These are phyloP conservation scores for Archips xylosteana DNA, from an alignment of 2,888 invertebrate species.

Conservation along the genomic window DNA sequence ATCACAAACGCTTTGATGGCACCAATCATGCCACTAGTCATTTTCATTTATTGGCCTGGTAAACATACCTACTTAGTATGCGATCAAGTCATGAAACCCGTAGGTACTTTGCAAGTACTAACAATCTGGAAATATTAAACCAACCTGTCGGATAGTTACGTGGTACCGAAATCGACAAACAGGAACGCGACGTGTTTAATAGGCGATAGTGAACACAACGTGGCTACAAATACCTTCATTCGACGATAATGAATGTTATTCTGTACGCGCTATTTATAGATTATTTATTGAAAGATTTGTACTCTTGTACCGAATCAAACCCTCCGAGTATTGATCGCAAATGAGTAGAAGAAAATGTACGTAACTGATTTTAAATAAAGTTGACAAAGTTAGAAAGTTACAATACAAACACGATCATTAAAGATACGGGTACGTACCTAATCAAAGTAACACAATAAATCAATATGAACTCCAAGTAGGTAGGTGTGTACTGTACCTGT, in stretches of 20 bases:
- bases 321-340: neutral
- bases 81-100: conserved; percentile 5
- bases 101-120: conserved; percentile 12
- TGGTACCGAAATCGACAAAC: conserved; percentile 4
- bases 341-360: conserved; percentile 7
- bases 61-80: neutral
- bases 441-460: neutral
- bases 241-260: conserved; percentile 58
- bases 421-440: neutral
- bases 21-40: conserved; percentile 23
- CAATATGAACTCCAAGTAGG: conserved; percentile 3
- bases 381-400: neutral
- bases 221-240: conserved; percentile 16
- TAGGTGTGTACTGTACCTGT: neutral
- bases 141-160: neutral
- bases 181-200: conserved; percentile 7
- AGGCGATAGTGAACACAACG: conserved; percentile 11
- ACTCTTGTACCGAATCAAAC: conserved; percentile 50
- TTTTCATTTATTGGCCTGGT: conserved; percentile 10
- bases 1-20: conserved; percentile 7
- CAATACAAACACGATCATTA: neutral
- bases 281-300: conserved; percentile 63
- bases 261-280: conserved; percentile 64
- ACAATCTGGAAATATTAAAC: neutral
- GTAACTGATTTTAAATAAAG: neutral